Evolutionary conservation across 1,140 invertebrate species (phyloP).

Genomic region (Elymnias hypermnestra): DNA sequence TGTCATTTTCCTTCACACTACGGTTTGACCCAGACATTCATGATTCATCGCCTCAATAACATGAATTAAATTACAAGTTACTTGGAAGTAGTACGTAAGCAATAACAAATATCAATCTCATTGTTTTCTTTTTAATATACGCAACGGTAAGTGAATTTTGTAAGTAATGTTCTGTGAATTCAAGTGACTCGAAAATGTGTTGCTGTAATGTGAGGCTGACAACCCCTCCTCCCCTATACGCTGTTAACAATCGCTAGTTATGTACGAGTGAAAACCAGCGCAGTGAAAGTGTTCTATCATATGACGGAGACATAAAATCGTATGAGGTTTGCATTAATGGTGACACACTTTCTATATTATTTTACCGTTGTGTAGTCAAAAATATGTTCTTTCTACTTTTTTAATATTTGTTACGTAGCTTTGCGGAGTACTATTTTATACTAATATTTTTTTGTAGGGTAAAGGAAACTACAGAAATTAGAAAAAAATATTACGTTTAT

Average conservation of each 20-base stretch:
- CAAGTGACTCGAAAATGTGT: not conserved
- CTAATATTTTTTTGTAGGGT: too few species aligned
- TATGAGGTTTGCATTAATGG: constrained; percentile 30
- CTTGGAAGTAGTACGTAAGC: constrained; percentile 15
- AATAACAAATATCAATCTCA: too few species aligned
- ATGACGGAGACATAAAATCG: constrained; percentile 40
- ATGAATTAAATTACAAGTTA: constrained; percentile 1
- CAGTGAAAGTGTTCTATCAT: constrained; percentile 62
- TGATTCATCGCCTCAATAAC: constrained; percentile 18
- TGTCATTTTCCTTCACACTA: constrained; percentile 23
- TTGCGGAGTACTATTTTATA: not conserved
- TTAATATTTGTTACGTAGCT: not conserved
- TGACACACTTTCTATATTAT: constrained; percentile 25
- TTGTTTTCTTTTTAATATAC: too few species aligned
- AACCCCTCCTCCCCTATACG: constrained; percentile 21
- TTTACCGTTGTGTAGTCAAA: constrained; percentile 15
- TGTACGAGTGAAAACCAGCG: constrained; percentile 56
- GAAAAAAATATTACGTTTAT: constrained; percentile 72
- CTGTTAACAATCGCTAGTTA: constrained; percentile 46
- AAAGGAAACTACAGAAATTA: constrained; percentile 44
- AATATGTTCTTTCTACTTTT: not conserved
- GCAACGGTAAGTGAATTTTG: too few species aligned
- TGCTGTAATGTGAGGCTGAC: too few species aligned
- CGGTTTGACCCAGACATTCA: constrained; percentile 22
- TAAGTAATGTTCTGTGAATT: too few species aligned